Evolutionary conservation across 2,797 vertebrate species (phyloP).

Genomic region (Euthynnus affinis): DNA sequence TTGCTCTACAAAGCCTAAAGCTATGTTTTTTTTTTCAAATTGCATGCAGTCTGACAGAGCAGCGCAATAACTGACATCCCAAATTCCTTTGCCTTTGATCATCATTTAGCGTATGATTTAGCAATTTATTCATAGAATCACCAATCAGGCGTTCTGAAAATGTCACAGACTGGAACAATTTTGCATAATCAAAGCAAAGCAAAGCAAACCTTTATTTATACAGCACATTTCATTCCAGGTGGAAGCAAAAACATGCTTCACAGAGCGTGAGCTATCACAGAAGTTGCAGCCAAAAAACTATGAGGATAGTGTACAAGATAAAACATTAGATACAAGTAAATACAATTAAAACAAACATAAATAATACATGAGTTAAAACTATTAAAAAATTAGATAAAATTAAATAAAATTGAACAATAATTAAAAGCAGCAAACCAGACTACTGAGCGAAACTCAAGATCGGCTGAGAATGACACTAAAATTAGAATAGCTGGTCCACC

Average conservation of each 20-base stretch:
- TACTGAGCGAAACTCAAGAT: no score
- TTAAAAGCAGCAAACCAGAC: no score
- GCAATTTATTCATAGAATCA: slow-evolving; percentile 33
- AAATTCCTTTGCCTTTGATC: slow-evolving; percentile 37
- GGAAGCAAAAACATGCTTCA: not conserved
- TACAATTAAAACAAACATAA: no score
- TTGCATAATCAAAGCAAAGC: slow-evolving; percentile 5
- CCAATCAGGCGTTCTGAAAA: slow-evolving; percentile 44
- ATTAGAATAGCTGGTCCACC: no score
- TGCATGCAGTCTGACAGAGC: slow-evolving; percentile 32
- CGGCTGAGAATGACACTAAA: no score
- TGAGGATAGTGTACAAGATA: no score
- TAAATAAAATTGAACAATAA: no score
- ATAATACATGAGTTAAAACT: no score
- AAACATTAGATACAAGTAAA: no score
- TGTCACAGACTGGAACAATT: slow-evolving; percentile 20
- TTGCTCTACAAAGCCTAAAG: slow-evolving; percentile 18
- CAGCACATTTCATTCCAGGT: not conserved
- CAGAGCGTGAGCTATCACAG: not conserved
- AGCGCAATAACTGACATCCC: slow-evolving; percentile 26
- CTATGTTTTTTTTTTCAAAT: slow-evolving; percentile 24
- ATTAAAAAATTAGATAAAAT: no score
- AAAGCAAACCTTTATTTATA: not conserved
- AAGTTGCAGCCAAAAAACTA: no score
- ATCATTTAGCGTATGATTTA: slow-evolving; percentile 35